Evolutionary conservation across 2,888 invertebrate species (phyloP).

Genomic region (Loripinus fragilis): DNA sequence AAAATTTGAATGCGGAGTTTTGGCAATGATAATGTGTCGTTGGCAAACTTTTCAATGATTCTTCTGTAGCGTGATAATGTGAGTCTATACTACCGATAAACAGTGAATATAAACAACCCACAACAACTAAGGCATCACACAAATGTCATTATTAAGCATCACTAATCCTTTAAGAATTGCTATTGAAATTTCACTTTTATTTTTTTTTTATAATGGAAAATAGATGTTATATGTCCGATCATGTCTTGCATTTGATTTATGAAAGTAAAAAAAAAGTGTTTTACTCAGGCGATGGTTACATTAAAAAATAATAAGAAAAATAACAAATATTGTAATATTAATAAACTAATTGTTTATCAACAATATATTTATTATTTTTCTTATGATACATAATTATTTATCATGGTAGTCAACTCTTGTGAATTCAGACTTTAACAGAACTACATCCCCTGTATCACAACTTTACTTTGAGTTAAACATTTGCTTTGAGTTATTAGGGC

Average conservation of each 20-base stretch:
- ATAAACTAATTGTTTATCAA: no score
- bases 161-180: constrained; percentile 4
- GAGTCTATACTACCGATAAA: constrained; percentile 9
- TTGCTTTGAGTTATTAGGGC: no score
- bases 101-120: constrained; percentile 3
- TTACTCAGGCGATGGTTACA: not conserved
- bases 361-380: no score
- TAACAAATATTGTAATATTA: not conserved
- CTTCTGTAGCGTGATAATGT: constrained; percentile 14
- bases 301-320: not conserved
- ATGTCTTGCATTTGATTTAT: constrained; percentile 10
- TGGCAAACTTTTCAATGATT: not conserved
- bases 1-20: constrained; percentile 6
- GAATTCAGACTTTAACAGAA: no score
- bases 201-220: not conserved
- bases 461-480: no score
- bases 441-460: no score
- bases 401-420: no score
- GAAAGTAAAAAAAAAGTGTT: no score
- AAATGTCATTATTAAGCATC: constrained; percentile 5
- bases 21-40: not conserved
- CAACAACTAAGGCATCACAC: constrained; percentile 12
- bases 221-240: not conserved
- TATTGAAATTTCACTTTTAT: constrained; percentile 17
- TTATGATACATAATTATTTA: no score